A percentile compares a stretch with the other conserved stretches of the same genome.
These are phyloP conservation scores for Nothura maculosa DNA, from an alignment of 2,797 vertebrate genomes.

Conservation along the genomic window DNA sequence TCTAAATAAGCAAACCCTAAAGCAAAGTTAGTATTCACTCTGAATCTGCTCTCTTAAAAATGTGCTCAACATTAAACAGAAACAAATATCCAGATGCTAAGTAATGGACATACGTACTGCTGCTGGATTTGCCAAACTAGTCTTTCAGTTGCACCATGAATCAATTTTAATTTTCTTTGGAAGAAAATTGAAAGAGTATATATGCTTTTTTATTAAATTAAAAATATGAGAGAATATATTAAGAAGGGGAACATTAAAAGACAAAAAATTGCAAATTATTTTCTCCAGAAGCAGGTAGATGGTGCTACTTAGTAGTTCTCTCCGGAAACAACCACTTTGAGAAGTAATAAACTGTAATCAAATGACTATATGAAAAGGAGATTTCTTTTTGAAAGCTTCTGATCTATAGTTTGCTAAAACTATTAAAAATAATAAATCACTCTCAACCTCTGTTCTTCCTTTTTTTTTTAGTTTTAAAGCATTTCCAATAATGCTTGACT, in stretches of 20 bases:
- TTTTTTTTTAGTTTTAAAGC: background rate
- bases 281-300: background rate
- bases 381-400: background rate
- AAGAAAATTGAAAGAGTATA: too few species aligned
- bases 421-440: background rate
- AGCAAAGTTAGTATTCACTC: background rate
- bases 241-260: background rate
- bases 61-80: background rate
- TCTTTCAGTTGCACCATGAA: background rate
- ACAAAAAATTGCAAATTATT: background rate
- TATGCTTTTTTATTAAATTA: too few species aligned
- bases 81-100: background rate
- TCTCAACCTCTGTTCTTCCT: background rate
- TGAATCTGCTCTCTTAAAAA: constrained; percentile 17
- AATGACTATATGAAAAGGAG: background rate
- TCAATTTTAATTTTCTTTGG: background rate
- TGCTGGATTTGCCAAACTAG: background rate
- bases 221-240: background rate
- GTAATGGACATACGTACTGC: background rate
- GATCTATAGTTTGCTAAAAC: background rate
- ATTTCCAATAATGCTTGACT: background rate
- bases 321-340: background rate
- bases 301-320: background rate
- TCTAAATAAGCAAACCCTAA: background rate
- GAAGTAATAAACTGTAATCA: background rate